These are phyloP conservation scores for Periparus ater DNA, from an alignment of 2,797 vertebrate genomes.

Conservation along the genomic window DNA sequence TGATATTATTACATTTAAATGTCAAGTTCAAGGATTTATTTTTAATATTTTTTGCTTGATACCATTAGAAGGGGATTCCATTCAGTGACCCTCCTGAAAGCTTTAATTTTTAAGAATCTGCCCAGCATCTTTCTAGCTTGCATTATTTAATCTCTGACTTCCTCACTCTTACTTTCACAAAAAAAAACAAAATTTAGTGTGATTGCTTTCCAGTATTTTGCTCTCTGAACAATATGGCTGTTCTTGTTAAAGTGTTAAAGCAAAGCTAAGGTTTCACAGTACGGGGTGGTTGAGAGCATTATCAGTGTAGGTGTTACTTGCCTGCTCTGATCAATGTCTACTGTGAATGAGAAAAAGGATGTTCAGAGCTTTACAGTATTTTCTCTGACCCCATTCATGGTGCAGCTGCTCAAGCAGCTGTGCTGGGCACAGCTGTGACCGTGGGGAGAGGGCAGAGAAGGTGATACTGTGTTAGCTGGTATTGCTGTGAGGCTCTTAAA, in stretches of 20 bases:
- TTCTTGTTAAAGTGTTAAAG: neutral
- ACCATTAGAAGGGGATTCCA: neutral
- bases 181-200: neutral
- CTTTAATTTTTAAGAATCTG: slow-evolving; percentile 4
- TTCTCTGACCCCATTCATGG: neutral
- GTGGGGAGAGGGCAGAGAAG: neutral
- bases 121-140: neutral
- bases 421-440: neutral
- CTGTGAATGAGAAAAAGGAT: neutral
- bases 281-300: neutral
- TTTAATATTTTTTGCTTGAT: neutral
- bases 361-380: neutral
- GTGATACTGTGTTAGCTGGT: neutral
- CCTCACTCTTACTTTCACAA: neutral
- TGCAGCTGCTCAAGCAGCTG: slow-evolving; percentile 34
- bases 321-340: neutral
- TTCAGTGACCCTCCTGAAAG: neutral
- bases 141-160: neutral
- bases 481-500: neutral
- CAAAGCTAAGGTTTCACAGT: neutral
- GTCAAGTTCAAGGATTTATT: slow-evolving; percentile 29
- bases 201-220: neutral
- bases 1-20: slow-evolving; percentile 25
- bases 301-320: neutral
- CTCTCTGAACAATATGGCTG: neutral